Evolutionary conservation across 2,113 vertebrate genomes (phyloP).

Genomic region (Takifugu flavidus): DNA sequence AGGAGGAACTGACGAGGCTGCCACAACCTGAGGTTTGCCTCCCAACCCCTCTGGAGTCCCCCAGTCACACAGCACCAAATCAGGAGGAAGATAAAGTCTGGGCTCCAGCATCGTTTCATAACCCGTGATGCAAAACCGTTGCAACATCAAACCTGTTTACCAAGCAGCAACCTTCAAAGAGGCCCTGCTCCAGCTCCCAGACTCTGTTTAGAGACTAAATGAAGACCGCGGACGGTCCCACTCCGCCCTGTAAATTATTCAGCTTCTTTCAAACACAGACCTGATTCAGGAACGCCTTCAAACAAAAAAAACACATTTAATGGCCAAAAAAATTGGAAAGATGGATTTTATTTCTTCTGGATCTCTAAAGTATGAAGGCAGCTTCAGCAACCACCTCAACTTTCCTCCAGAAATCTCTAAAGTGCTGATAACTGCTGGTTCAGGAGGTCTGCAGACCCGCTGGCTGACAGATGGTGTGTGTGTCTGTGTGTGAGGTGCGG

Average conservation of each 20-base stretch:
- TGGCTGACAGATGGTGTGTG: constrained; percentile 45
- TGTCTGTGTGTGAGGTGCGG: too few species aligned
- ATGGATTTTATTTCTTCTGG: not conserved
- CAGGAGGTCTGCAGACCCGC: constrained; percentile 17
- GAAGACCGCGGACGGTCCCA: not conserved
- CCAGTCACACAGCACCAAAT: too few species aligned
- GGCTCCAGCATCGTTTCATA: constrained; percentile 13
- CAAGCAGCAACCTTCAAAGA: not conserved
- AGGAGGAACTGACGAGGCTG: not conserved
- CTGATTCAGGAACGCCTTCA: not conserved
- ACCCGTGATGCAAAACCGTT: not conserved
- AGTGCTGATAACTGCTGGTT: constrained; percentile 11
- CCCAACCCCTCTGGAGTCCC: too few species aligned
- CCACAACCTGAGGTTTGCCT: too few species aligned
- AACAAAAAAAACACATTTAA: not conserved
- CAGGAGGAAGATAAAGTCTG: not conserved
- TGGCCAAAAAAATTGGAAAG: not conserved
- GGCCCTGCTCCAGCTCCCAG: not conserved
- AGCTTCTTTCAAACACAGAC: not conserved
- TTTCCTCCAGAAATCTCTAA: too few species aligned
- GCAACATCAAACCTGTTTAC: not conserved
- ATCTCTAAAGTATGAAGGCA: not conserved
- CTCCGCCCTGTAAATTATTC: not conserved
- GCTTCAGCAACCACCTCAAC: too few species aligned
- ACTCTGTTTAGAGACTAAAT: not conserved